A percentile compares a stretch with the other conserved stretches of the same genome.
Conservation (phyloP, 1,140 invertebrate genomes). For the Pogonomyrmex barbatus region DNA sequence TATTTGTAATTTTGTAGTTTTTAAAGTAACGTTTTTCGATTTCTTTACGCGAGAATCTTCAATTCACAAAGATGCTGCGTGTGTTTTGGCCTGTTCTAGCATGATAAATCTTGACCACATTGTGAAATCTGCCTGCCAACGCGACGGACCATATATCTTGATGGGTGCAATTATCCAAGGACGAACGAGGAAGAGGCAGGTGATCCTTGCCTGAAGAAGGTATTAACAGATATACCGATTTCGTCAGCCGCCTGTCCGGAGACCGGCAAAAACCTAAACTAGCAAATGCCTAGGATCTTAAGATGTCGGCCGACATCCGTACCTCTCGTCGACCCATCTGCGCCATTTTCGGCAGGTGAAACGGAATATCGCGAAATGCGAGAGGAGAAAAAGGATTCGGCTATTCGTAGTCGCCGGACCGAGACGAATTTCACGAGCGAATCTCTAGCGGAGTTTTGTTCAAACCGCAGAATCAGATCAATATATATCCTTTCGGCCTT, state of each 20-base stretch:
- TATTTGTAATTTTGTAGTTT: neutral
- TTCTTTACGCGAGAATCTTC: neutral
- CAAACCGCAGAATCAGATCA: conserved; percentile 58
- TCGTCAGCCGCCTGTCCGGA: conserved; percentile 69
- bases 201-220: conserved; percentile 76
- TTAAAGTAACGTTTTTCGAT: neutral
- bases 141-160: conserved; percentile 59
- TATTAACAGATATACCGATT: conserved; percentile 81
- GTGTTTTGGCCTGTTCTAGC: neutral
- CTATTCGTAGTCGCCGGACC: conserved; percentile 66
- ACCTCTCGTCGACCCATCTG: conserved; percentile 72
- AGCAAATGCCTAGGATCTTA: conserved; percentile 81
- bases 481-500: conserved; percentile 31
- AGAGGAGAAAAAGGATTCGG: conserved; percentile 81
- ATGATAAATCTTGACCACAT: conserved; percentile 51
- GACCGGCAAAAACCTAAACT: conserved; percentile 82
- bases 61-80: neutral
- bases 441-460: conserved; percentile 9
- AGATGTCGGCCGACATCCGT: conserved; percentile 79
- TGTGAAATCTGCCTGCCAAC: conserved; percentile 48
- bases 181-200: conserved; percentile 79
- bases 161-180: conserved; percentile 82
- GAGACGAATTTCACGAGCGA: conserved; percentile 57
- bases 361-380: conserved; percentile 79
- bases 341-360: conserved; percentile 84